A percentile compares a stretch with the other conserved stretches of the same genome.
Conservation (phyloP, 2,113 vertebrate genomes). For the Lophura nycthemera region DNA sequence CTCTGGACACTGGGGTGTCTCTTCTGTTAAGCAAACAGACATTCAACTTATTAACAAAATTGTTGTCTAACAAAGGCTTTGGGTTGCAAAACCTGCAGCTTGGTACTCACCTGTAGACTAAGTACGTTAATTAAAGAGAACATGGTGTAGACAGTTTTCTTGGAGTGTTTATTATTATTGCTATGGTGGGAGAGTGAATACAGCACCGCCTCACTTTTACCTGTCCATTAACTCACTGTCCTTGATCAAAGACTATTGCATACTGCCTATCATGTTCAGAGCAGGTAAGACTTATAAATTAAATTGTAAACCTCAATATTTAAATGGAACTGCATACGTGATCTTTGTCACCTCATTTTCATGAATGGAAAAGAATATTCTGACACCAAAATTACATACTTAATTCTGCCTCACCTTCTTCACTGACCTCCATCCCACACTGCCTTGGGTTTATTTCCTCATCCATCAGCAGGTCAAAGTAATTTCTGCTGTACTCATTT, state of each 20-base stretch:
- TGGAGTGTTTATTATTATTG: rapidly evolving
- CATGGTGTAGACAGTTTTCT: not conserved
- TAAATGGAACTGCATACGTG: constrained; percentile 76
- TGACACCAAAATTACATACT: constrained; percentile 95
- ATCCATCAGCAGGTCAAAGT: constrained; percentile 93
- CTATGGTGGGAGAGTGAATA: not conserved
- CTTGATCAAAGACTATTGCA: constrained; percentile 72
- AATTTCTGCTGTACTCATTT: constrained; percentile 94
- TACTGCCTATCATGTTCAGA: constrained; percentile 14
- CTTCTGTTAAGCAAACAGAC: not conserved
- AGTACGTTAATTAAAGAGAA: not conserved
- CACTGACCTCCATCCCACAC: constrained; percentile 86
- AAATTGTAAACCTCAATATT: constrained; percentile 77
- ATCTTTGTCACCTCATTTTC: constrained; percentile 90
- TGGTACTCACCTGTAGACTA: not conserved
- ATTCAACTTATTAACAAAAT: not conserved
- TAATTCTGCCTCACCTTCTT: constrained; percentile 97
- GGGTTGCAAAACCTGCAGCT: not conserved
- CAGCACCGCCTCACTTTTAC: constrained; percentile 16
- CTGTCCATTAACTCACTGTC: constrained; percentile 51
- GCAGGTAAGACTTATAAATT: constrained; percentile 70
- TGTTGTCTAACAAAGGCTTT: not conserved
- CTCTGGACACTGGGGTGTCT: not conserved
- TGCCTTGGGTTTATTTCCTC: constrained; percentile 93
- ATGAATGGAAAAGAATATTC: constrained; percentile 96